Conservation (phyloP, 2,113 vertebrate species). For the Ovis canadensis region DNA sequence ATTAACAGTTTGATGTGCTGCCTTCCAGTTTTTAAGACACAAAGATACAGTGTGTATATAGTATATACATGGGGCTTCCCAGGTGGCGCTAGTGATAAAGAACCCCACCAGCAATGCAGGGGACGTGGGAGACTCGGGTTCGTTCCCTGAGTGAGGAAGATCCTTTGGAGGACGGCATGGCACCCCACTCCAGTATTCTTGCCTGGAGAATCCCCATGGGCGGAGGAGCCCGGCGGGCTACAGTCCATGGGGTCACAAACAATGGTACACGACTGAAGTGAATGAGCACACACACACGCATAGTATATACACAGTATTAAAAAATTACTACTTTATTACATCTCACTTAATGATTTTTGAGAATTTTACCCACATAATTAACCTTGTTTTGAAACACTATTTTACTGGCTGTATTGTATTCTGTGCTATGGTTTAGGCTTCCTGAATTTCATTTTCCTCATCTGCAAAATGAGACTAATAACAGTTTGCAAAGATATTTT, state of each 20-base stretch:
- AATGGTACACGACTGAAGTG: neutral
- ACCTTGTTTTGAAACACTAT: accelerated
- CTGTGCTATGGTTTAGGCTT: neutral
- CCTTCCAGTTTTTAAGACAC: neutral
- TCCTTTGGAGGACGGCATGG: neutral
- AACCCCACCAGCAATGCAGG: neutral
- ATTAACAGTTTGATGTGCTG: neutral
- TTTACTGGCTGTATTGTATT: neutral
- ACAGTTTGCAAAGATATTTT: neutral
- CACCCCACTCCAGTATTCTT: neutral
- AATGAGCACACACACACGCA: neutral
- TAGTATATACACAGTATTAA: neutral
- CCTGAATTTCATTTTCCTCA: neutral
- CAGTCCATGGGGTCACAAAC: neutral
- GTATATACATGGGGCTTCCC: neutral
- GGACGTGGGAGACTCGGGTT: accelerated
- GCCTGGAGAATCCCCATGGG: neutral
- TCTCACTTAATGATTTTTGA: neutral
- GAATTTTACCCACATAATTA: neutral
- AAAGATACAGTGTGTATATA: neutral
- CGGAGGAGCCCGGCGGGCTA: neutral
- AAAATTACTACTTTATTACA: neutral
- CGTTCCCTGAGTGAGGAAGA: neutral
- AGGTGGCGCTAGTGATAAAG: neutral
- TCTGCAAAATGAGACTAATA: neutral